These are phyloP conservation scores for Macrosiphum euphorbiae DNA, from an alignment of 2,888 invertebrate species.

Conservation along the genomic window DNA sequence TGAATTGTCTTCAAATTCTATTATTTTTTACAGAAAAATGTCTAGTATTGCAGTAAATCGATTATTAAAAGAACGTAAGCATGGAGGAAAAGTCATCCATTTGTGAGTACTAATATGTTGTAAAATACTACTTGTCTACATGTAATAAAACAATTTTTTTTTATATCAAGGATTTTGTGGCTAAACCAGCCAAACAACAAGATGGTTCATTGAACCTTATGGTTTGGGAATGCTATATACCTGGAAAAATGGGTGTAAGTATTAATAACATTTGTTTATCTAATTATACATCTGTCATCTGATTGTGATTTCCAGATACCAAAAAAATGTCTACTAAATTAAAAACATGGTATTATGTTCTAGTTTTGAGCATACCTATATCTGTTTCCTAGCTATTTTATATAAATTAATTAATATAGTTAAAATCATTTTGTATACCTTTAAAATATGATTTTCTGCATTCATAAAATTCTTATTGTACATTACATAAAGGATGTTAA, in stretches of 20 bases:
- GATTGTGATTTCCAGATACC: neutral
- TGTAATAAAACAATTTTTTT: neutral
- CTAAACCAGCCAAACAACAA: slow-evolving; percentile 92
- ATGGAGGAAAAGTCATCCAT: slow-evolving; percentile 99
- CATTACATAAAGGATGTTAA: too few relatives aligned
- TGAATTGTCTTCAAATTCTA: neutral
- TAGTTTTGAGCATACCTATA: neutral
- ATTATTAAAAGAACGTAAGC: slow-evolving; percentile 97
- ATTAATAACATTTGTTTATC: neutral
- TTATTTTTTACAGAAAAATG: slow-evolving; percentile 75
- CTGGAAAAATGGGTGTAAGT: slow-evolving; percentile 93
- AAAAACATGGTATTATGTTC: neutral
- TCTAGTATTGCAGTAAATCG: slow-evolving; percentile 97
- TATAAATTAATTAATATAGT: too few relatives aligned
- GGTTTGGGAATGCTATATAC: slow-evolving; percentile 99
- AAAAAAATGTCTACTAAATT: neutral
- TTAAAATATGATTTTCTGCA: too few relatives aligned
- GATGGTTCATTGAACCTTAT: slow-evolving; percentile 97
- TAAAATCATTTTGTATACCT: too few relatives aligned
- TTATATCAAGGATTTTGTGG: slow-evolving; percentile 87
- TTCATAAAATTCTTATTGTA: too few relatives aligned
- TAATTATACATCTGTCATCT: neutral
- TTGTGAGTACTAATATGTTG: slow-evolving; percentile 76
- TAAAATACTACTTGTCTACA: neutral
- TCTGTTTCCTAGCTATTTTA: too few relatives aligned